phyloP scores from a whole-genome alignment of 2,888 invertebrate species.

The Amphimallon solstitiale region DNA sequence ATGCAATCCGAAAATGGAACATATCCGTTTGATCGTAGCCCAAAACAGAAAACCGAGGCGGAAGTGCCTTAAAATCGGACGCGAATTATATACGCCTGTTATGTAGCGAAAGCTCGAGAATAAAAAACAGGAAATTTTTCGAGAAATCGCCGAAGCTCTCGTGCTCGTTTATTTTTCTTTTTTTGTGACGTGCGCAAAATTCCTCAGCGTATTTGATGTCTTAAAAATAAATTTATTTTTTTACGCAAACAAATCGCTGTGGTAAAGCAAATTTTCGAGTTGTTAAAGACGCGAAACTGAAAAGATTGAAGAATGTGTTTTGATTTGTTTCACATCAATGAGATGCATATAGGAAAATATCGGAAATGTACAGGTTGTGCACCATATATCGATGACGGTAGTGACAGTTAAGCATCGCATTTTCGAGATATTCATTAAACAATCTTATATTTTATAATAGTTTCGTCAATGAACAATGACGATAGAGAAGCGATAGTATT shows the following conservation, averaged over 20 bases:
- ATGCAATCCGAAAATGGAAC: too few species aligned
- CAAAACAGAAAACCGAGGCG: too few species aligned
- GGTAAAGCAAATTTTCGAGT: constrained; percentile 13
- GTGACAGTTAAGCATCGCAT: too few species aligned
- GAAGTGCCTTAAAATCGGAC: too few species aligned
- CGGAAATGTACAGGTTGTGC: too few species aligned
- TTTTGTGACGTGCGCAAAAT: constrained; percentile 35
- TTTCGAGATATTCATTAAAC: too few species aligned
- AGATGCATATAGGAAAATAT: background rate
- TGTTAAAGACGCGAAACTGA: background rate
- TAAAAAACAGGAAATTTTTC: constrained; percentile 35
- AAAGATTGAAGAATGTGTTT: too few species aligned
- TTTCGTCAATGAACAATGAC: too few species aligned
- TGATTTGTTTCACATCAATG: background rate
- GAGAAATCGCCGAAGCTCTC: constrained; percentile 24
- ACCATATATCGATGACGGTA: too few species aligned
- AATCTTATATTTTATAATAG: too few species aligned
- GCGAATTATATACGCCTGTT: background rate
- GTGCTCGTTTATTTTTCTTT: constrained; percentile 32
- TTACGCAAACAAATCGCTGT: background rate
- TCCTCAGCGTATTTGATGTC: constrained; percentile 29
- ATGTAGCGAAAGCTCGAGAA: background rate
- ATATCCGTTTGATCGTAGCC: too few species aligned
- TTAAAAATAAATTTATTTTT: constrained; percentile 38
- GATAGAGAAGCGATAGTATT: too few species aligned